Percentiles rank a stretch among this genome's conserved stretches.
These are phyloP conservation scores for Saccostrea echinata DNA, from an alignment of 1,140 invertebrate species.

Conservation along the genomic window DNA sequence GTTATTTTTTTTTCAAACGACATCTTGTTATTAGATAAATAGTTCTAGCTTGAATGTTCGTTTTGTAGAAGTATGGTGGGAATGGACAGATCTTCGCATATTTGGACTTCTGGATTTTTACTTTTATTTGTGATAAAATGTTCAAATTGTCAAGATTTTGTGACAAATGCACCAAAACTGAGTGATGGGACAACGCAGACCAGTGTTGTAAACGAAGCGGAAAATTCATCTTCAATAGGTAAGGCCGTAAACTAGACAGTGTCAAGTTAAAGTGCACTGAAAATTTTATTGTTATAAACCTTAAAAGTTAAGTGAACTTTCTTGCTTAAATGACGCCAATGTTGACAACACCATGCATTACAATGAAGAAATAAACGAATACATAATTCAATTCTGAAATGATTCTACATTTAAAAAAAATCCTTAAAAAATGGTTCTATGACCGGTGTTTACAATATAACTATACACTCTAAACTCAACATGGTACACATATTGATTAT, in stretches of 20 bases:
- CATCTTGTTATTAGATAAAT: background rate
- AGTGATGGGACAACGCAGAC: background rate
- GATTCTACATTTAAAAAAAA: too few species aligned
- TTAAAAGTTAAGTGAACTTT: too few species aligned
- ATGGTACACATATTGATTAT: too few species aligned
- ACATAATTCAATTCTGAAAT: too few species aligned
- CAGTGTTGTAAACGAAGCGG: background rate
- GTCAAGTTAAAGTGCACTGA: background rate
- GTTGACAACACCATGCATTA: too few species aligned
- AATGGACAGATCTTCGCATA: background rate
- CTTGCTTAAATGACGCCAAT: too few species aligned
- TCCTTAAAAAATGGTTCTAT: too few species aligned
- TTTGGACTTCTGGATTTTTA: background rate
- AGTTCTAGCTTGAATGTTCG: background rate
- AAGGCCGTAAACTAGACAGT: background rate
- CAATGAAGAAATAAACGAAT: too few species aligned
- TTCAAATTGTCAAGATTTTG: background rate
- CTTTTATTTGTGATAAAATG: background rate
- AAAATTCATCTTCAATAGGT: constrained; percentile 8
- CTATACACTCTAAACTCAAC: too few species aligned
- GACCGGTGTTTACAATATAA: too few species aligned
- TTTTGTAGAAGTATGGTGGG: background rate
- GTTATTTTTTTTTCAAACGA: constrained; percentile 6
- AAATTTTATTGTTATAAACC: background rate
- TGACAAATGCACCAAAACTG: background rate